A percentile compares a stretch with the other conserved stretches of the same genome.
Evolutionary conservation across 2,888 invertebrate genomes (phyloP).

Genomic region (Habroteleia sp.): DNA sequence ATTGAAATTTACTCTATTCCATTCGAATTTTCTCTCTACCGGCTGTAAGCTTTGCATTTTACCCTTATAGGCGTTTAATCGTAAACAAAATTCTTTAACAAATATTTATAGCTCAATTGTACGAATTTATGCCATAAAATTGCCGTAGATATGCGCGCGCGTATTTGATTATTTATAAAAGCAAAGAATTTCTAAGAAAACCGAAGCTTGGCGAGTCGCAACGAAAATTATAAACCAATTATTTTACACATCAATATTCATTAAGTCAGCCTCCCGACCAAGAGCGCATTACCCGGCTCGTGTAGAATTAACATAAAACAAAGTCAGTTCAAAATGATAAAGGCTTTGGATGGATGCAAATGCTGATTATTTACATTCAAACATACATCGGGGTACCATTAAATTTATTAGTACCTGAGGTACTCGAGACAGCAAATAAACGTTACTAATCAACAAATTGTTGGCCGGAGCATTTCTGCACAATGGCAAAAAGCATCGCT

Average conservation of each 20-base stretch:
- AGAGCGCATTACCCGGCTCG: too few relatives aligned
- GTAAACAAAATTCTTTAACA: slow-evolving; percentile 7
- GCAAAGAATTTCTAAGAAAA: background rate
- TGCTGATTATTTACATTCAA: slow-evolving; percentile 22
- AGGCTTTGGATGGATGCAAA: slow-evolving; percentile 32
- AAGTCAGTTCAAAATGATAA: too few relatives aligned
- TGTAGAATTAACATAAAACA: too few relatives aligned
- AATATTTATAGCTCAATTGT: slow-evolving; percentile 31
- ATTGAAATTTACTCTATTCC: background rate
- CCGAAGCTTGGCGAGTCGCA: background rate
- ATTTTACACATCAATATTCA: slow-evolving; percentile 27
- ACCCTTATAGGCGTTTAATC: background rate
- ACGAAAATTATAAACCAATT: slow-evolving; percentile 36
- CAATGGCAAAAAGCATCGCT: slow-evolving; percentile 23
- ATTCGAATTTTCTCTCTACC: background rate
- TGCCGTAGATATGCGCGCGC: background rate
- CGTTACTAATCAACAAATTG: slow-evolving; percentile 42
- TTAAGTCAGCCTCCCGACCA: too few relatives aligned
- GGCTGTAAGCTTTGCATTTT: background rate
- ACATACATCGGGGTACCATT: slow-evolving; percentile 10
- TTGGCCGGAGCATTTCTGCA: slow-evolving; percentile 12
- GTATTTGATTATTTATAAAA: background rate
- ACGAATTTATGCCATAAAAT: background rate
- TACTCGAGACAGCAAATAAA: slow-evolving; percentile 9
- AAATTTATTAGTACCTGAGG: slow-evolving; percentile 26